Evolutionary conservation across 1,140 invertebrate genomes (phyloP).

Genomic region (Calephelis nemesis): DNA sequence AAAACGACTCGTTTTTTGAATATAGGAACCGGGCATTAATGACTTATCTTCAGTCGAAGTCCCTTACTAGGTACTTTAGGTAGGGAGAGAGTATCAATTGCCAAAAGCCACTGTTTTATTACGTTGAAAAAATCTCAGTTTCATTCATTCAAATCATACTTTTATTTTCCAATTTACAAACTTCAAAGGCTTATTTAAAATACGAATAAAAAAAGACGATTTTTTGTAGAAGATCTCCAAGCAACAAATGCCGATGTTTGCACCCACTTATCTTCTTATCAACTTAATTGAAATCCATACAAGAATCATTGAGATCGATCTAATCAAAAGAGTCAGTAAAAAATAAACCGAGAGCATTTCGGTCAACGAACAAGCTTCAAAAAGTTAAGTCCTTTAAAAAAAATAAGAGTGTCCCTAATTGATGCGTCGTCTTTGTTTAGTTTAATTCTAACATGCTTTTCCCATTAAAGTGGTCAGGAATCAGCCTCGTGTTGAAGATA

Average conservation of each 20-base stretch:
- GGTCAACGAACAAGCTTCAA: constrained; percentile 69
- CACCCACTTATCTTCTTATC: constrained; percentile 69
- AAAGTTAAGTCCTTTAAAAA: constrained; percentile 67
- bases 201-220: constrained; percentile 5
- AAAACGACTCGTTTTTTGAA: too few species aligned
- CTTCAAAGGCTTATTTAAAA: constrained; percentile 5
- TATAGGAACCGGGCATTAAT: too few species aligned
- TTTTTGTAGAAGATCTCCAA: constrained; percentile 25
- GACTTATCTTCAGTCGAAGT: too few species aligned
- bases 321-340: constrained; percentile 73
- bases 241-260: constrained; percentile 57
- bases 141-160: background rate
- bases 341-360: constrained; percentile 62
- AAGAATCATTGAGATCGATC: constrained; percentile 74
- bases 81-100: too few species aligned
- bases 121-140: background rate
- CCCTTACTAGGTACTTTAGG: too few species aligned
- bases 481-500: constrained; percentile 70
- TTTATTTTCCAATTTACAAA: background rate
- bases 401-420: constrained; percentile 70
- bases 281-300: constrained; percentile 73
- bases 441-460: constrained; percentile 79
- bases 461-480: constrained; percentile 78
- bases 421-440: constrained; percentile 79
- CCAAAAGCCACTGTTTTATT: too few species aligned